Conservation (phyloP, 2,797 vertebrate genomes). For the Lepus townsendii region DNA sequence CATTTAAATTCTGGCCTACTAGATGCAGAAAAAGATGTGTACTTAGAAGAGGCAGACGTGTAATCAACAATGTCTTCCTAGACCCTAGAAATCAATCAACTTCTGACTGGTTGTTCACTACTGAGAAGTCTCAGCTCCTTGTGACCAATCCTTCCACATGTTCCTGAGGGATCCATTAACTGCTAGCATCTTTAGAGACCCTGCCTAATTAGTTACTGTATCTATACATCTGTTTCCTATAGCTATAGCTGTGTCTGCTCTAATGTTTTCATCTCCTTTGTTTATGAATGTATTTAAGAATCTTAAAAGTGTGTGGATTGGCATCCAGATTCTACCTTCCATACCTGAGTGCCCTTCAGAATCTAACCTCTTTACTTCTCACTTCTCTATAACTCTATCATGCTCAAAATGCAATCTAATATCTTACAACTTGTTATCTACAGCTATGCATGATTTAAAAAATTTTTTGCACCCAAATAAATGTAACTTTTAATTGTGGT, state of each 20-base stretch:
- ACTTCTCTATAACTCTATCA: background rate
- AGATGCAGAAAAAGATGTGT: background rate
- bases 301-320: background rate
- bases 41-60: background rate
- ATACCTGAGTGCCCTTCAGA: background rate
- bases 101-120: background rate
- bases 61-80: slow-evolving; percentile 7
- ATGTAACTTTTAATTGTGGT: too few relatives aligned
- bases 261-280: background rate
- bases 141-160: background rate
- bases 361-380: slow-evolving; percentile 26
- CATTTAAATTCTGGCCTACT: slow-evolving; percentile 3
- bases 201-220: background rate
- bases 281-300: slow-evolving; percentile 35
- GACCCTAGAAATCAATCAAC: slow-evolving; percentile 43
- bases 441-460: too few relatives aligned
- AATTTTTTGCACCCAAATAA: too few relatives aligned
- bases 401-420: slow-evolving; percentile 11
- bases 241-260: background rate
- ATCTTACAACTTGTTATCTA: slow-evolving; percentile 21
- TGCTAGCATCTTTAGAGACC: background rate
- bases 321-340: background rate
- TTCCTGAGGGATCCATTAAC: background rate
- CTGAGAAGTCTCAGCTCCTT: background rate
- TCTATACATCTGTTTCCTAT: background rate